Evolutionary conservation across 2,888 invertebrate genomes (phyloP).

Genomic region (Chrysodeixis includens): DNA sequence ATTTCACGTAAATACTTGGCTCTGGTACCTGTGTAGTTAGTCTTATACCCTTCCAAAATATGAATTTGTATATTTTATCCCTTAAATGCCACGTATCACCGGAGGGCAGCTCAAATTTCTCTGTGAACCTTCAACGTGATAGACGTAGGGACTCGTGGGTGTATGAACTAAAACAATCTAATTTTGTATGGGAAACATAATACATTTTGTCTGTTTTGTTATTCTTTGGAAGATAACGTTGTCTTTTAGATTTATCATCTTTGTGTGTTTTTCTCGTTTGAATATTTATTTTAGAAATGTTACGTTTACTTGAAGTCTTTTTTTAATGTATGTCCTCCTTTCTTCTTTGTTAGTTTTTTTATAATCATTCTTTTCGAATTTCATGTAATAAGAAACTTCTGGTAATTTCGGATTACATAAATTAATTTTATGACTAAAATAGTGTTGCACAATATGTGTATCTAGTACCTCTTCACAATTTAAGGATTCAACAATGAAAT

Average conservation of each 20-base stretch:
- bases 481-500: too few species aligned
- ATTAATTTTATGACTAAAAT: too few species aligned
- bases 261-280: neutral
- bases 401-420: too few species aligned
- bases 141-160: conserved; percentile 19
- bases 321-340: neutral
- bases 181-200: conserved; percentile 23
- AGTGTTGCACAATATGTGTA: too few species aligned
- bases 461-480: too few species aligned
- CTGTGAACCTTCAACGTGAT: conserved; percentile 35
- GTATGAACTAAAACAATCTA: conserved; percentile 26
- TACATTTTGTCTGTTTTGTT: conserved; percentile 15
- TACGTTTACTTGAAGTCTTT: neutral
- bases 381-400: too few species aligned
- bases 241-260: conserved; percentile 3
- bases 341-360: neutral
- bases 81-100: conserved; percentile 35
- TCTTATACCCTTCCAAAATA: conserved; percentile 21
- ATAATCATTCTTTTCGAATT: too few species aligned
- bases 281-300: neutral
- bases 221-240: conserved; percentile 21
- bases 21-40: conserved; percentile 15
- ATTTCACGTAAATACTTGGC: neutral
- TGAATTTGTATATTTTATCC: conserved; percentile 43
- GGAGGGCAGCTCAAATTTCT: conserved; percentile 39